Evolutionary conservation across 2,888 invertebrate species (phyloP).

Genomic region (Folsomia manolachei): DNA sequence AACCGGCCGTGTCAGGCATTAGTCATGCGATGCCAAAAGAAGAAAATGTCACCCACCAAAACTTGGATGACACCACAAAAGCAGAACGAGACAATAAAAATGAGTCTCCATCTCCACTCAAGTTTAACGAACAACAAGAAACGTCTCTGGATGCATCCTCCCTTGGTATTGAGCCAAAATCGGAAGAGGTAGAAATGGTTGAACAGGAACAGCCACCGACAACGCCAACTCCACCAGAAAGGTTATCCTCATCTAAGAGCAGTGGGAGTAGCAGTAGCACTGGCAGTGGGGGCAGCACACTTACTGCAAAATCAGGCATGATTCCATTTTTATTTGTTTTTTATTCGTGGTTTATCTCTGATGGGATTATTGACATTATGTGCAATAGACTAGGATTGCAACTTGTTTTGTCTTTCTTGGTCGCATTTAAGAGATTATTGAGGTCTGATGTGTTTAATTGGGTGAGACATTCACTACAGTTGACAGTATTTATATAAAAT

Average conservation of each 20-base stretch:
- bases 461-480: too few species aligned
- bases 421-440: too few species aligned
- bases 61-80: not conserved
- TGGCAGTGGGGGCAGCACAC: slow-evolving; percentile 20
- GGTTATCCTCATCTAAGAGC: slow-evolving; percentile 19
- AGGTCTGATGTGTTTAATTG: too few species aligned
- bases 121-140: not conserved
- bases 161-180: too few species aligned
- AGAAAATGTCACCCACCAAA: too few species aligned
- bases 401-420: too few species aligned
- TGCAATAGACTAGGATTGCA: too few species aligned
- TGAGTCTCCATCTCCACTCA: not conserved
- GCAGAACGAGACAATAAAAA: not conserved
- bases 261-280: slow-evolving; percentile 19
- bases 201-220: not conserved
- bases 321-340: slow-evolving; percentile 2
- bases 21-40: too few species aligned
- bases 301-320: slow-evolving; percentile 41
- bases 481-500: too few species aligned
- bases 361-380: too few species aligned
- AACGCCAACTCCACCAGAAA: not conserved
- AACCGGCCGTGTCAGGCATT: not conserved
- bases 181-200: not conserved
- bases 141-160: not conserved
- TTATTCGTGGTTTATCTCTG: too few species aligned